Base-by-base conservation (phyloP, 1,140 invertebrate genomes). In the Bilobella aurantiaca region DNA sequence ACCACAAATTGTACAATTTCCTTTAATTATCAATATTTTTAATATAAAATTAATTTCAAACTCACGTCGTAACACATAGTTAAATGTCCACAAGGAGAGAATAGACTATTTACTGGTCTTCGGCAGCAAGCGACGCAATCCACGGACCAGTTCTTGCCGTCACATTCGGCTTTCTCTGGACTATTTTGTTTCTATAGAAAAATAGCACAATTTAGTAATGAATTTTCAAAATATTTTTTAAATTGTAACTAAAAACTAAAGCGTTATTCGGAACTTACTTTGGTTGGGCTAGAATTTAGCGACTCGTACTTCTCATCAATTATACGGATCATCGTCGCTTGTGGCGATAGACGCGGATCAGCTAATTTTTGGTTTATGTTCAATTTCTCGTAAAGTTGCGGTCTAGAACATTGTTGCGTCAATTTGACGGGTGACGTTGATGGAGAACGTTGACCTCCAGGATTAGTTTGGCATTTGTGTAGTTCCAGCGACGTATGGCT, bases 41-140 rank as follows among this genome's bases (percentile, higher is more conserved):
- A n/a, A n/a, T n/a, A n/a, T n/a, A n/a, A n/a, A n/a, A n/a, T n/a
- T n/a, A n/a, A n/a, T n/a, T n/a, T n/a, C n/a, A n/a, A n/a, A n/a
- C n/a, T n/a, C n/a, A 42, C 34, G 8, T 53, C 49, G 21, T 16
- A 53, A 53, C 49, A 53, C 49, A 58, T 58, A 8, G 29, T 29
- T 23, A 58, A 29, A 23, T 58, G 57, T 14, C 29, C 57, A 53
- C 49, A 53, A 18, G 49, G 49, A 53, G 49, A 97, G 21, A 98
- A 79, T 25, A 96, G 93, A 72, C 89, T 89, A 78, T 98, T 91
- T 59, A 96, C 91, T 61, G 85, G 83, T 72, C 90, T 85, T 76
- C 96, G 93, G 75, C 92, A 96, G 78, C 95, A 98, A 47, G 97
- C 92, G 0, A 89, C 91, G 78, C 94, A 98, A 74, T 96, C 93